Conservation (phyloP, 2,888 invertebrate species). For the Seladonia tumulorum region DNA sequence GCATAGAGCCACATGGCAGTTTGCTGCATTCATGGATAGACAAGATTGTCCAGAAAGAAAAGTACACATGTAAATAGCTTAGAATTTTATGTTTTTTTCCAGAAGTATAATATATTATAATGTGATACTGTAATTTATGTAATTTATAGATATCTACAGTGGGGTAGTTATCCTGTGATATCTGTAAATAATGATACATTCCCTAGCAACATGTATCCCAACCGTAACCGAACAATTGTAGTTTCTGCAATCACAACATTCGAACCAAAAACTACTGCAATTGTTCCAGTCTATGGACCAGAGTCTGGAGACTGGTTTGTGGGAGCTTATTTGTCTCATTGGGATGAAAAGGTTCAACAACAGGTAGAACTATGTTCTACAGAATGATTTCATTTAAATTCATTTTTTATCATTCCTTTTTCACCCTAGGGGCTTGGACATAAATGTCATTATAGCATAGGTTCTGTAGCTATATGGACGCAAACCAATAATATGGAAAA, state of each 20-base stretch:
- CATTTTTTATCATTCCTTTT: conserved; percentile 18
- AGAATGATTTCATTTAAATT: conserved; percentile 13
- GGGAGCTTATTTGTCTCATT: conserved; percentile 84
- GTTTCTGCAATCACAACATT: conserved; percentile 81
- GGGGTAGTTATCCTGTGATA: conserved; percentile 86
- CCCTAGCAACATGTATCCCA: conserved; percentile 82
- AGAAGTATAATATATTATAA: background rate
- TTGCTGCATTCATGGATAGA: conserved; percentile 85
- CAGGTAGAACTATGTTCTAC: conserved; percentile 77
- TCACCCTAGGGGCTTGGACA: conserved; percentile 83
- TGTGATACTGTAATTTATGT: conserved; percentile 53
- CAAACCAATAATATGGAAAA: conserved; percentile 82
- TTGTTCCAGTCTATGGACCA: conserved; percentile 84
- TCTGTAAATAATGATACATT: conserved; percentile 85
- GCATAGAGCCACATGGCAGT: conserved; percentile 85
- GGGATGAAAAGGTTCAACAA: conserved; percentile 84
- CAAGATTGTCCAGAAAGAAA: conserved; percentile 82
- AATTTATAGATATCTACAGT: conserved; percentile 84
- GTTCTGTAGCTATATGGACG: conserved; percentile 85
- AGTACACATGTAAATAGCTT: conserved; percentile 83
- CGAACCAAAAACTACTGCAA: conserved; percentile 83
- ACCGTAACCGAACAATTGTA: conserved; percentile 76
- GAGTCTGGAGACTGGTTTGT: conserved; percentile 85
- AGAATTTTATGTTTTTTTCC: conserved; percentile 18
- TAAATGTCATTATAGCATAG: conserved; percentile 85